Evolutionary conservation across 1,140 invertebrate species (phyloP).

Genomic region (Papilio polyxenes): DNA sequence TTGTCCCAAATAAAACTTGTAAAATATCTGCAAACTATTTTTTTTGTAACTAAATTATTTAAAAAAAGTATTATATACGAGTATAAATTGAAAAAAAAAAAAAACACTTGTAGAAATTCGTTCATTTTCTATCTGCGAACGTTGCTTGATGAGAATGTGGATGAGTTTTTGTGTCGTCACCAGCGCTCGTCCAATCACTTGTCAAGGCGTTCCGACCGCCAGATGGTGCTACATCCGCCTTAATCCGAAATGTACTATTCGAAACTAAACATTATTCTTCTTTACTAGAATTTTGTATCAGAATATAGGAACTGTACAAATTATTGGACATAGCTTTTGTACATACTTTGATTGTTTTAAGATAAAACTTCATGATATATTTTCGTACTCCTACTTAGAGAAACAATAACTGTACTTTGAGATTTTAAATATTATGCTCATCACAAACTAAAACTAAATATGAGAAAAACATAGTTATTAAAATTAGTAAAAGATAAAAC

Average conservation of each 20-base stretch:
- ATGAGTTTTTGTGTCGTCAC: constrained; percentile 37
- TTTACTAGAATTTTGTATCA: constrained; percentile 56
- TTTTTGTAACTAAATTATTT: too few relatives aligned
- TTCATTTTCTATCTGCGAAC: background rate
- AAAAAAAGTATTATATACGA: too few relatives aligned
- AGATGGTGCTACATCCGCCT: constrained; percentile 64
- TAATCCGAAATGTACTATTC: constrained; percentile 73
- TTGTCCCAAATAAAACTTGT: too few relatives aligned
- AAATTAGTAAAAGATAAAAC: too few relatives aligned
- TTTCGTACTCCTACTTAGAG: too few relatives aligned
- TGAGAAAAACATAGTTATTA: background rate
- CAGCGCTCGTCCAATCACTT: constrained; percentile 35
- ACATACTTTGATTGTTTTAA: background rate
- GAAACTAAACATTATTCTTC: constrained; percentile 59
- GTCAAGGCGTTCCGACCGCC: constrained; percentile 46
- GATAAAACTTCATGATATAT: too few relatives aligned
- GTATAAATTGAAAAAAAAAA: background rate
- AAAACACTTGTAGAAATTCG: background rate
- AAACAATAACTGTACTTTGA: background rate
- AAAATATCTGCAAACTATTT: too few relatives aligned
- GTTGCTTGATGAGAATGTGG: constrained; percentile 33
- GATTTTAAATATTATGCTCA: background rate
- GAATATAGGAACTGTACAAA: constrained; percentile 41
- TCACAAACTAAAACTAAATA: background rate
- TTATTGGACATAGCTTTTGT: background rate